A percentile compares a stretch with the other conserved stretches of the same genome.
phyloP scores from a whole-genome alignment of 1,140 invertebrate genomes.

The Plodia interpunctella region DNA sequence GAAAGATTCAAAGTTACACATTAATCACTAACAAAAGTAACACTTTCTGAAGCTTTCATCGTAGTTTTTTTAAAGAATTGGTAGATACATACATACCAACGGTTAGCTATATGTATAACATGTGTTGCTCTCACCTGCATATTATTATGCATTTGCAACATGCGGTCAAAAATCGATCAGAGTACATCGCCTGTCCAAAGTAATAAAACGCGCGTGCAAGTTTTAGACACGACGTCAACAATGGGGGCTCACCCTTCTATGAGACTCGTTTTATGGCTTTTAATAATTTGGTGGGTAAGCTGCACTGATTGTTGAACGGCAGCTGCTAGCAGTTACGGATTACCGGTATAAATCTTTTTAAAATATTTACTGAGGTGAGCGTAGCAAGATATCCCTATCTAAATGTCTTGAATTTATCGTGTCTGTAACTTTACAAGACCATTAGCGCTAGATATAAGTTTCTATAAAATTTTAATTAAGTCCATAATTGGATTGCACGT shows the following conservation, averaged over 20 bases:
- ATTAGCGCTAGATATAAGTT: background rate
- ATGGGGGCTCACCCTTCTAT: slow-evolving; percentile 69
- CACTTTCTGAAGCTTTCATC: too few relatives aligned
- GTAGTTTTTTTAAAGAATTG: too few relatives aligned
- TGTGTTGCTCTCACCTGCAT: background rate
- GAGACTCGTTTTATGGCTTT: slow-evolving; percentile 73
- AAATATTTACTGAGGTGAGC: slow-evolving; percentile 39
- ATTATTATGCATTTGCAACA: slow-evolving; percentile 7
- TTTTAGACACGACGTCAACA: slow-evolving; percentile 54
- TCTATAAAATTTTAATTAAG: background rate
- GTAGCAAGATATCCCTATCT: slow-evolving; percentile 40
- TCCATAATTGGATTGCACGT: too few relatives aligned
- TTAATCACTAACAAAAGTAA: too few relatives aligned
- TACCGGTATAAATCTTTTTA: slow-evolving; percentile 57
- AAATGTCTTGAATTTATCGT: slow-evolving; percentile 7
- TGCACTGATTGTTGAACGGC: slow-evolving; percentile 64
- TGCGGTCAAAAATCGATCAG: slow-evolving; percentile 39
- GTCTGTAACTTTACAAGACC: slow-evolving; percentile 5
- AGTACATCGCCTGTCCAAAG: slow-evolving; percentile 48
- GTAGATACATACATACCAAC: too few relatives aligned
- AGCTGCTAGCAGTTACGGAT: slow-evolving; percentile 63
- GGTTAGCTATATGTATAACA: background rate
- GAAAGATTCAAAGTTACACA: too few relatives aligned
- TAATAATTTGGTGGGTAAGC: slow-evolving; percentile 71
- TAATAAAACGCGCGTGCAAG: slow-evolving; percentile 64